Base-by-base conservation (phyloP, 2,797 vertebrate genomes). In the Heterohyrax brucei region DNA sequence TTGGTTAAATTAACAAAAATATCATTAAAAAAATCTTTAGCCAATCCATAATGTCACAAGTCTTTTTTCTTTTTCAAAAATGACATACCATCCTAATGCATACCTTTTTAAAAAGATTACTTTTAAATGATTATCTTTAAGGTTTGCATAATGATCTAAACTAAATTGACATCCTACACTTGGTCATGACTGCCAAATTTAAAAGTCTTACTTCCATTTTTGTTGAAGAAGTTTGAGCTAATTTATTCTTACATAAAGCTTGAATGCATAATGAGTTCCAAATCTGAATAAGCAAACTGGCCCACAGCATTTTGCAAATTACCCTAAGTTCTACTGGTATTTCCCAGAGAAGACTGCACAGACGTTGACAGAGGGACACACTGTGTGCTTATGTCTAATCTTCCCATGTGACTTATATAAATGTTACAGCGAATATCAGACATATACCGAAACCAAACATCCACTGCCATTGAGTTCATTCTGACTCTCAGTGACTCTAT, bases 71-170 rank as follows among this genome's bases (percentile, higher is more conserved):
- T n/a, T 77, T 18, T 13, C 10, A 72, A 30, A 83, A 93, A 90
- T 73, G 82, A 83, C 82, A 72, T 28, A 87, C 91, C 82, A 91
- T 77, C 5, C 24, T 94, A 96, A 96, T 95, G 81, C 48, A 81
- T 79, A 83, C 78, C 83, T 92, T 95, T 85, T 14, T 95, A 96
- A 96, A 89, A 96, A 97, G 96, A 95, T 93, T 56, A 88, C 92
- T 96, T 96, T 56, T 80, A 96, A 96, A 95, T 91, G 94, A 93
- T 93, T 93, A 84, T 95, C 77, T 94, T 95, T 95, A 89, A 96
- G 94, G 95, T 96, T 94, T 96, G 59, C 95, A 95, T 97, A 98
- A 97, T 96, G 95, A 97, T 68, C 75, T 86, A 96, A 93, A 88
- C 81, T 93, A 95, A 97, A 97, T 96, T 93, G 96, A 90, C 73